These are phyloP conservation scores for Arion vulgaris DNA, from an alignment of 1,140 invertebrate genomes.

Conservation along the genomic window DNA sequence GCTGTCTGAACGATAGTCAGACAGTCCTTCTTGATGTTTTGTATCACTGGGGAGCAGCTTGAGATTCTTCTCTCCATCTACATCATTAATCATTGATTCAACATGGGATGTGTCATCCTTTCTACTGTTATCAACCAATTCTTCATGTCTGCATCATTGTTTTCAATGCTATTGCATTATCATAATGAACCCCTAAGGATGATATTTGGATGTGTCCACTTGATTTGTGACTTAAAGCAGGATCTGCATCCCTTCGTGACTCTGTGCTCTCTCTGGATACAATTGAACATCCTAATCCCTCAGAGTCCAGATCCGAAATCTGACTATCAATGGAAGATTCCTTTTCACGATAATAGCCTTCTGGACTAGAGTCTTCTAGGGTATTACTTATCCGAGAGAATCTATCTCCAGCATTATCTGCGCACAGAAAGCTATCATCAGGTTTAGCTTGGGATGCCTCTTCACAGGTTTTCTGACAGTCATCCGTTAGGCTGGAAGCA, in stretches of 20 bases:
- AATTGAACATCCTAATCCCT: neutral
- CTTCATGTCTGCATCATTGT: neutral
- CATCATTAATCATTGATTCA: neutral
- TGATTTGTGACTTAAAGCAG: neutral
- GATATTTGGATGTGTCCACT: neutral
- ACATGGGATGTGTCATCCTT: neutral
- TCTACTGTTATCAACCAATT: neutral
- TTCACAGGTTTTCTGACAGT: neutral
- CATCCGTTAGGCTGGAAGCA: neutral
- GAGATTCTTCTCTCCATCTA: neutral
- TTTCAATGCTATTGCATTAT: neutral
- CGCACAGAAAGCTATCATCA: neutral
- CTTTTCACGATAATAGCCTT: neutral
- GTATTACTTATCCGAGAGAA: neutral
- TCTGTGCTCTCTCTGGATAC: neutral
- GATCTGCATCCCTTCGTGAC: neutral
- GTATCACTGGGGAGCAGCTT: neutral
- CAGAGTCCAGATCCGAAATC: neutral
- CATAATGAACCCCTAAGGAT: neutral
- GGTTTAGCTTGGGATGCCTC: neutral
- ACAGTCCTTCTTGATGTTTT: neutral
- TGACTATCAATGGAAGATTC: neutral
- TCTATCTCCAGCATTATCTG: neutral
- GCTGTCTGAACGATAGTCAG: neutral
- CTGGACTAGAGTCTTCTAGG: neutral